Percentiles rank a stretch among this genome's conserved stretches.
Conservation (phyloP, 2,113 vertebrate genomes). For the Tympanuchus pallidicinctus region DNA sequence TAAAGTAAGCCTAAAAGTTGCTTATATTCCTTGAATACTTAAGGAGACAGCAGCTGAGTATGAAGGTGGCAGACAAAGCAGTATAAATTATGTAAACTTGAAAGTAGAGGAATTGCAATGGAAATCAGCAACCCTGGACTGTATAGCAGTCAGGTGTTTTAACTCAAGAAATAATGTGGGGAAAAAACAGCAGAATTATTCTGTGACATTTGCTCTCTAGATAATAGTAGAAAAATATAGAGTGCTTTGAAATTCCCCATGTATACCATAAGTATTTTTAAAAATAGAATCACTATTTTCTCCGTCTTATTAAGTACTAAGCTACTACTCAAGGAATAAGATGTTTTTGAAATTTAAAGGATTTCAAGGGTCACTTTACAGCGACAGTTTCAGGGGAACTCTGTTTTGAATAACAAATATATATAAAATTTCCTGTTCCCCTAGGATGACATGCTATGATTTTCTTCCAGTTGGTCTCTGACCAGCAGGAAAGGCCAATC, state of each 20-base stretch:
- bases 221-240: slow-evolving; percentile 16
- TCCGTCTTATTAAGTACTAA: slow-evolving; percentile 25
- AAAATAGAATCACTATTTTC: slow-evolving; percentile 32
- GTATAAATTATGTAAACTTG: slow-evolving; percentile 71
- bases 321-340: neutral
- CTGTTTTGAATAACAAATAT: neutral
- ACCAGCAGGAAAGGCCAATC: neutral
- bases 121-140: slow-evolving; percentile 57
- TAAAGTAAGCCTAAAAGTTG: slow-evolving; percentile 47
- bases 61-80: slow-evolving; percentile 57
- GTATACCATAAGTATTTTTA: neutral
- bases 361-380: slow-evolving; percentile 14
- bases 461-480: slow-evolving; percentile 4
- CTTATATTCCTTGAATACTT: slow-evolving; percentile 71
- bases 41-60: slow-evolving; percentile 33
- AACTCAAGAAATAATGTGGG: slow-evolving; percentile 17
- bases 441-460: neutral
- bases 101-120: slow-evolving; percentile 27
- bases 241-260: slow-evolving; percentile 46
- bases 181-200: slow-evolving; percentile 61
- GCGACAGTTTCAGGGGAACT: neutral
- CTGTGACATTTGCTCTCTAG: slow-evolving; percentile 17
- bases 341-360: neutral
- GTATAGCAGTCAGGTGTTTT: slow-evolving; percentile 28
- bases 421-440: neutral